These are phyloP conservation scores for Micromussa lordhowensis DNA, from an alignment of 92 coral and sea anemone species.

Conservation along the genomic window DNA sequence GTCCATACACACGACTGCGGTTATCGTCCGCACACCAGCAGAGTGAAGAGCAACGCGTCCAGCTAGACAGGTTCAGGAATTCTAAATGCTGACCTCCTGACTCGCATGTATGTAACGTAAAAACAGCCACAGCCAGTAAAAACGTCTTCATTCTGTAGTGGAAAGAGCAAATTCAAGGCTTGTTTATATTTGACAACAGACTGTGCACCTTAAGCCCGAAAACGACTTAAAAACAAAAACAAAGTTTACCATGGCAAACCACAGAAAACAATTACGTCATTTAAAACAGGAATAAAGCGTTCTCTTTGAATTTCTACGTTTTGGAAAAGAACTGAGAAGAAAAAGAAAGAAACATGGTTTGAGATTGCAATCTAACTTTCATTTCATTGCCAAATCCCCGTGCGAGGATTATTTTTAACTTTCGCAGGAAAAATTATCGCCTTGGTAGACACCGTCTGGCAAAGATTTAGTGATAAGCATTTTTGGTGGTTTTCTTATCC, in stretches of 20 bases:
- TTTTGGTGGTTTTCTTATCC: neutral
- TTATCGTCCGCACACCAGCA: slow-evolving; percentile 41
- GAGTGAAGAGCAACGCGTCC: slow-evolving; percentile 29
- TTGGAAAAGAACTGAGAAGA: neutral
- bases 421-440: neutral
- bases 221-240: neutral
- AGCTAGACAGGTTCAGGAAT: slow-evolving; percentile 13
- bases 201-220: neutral
- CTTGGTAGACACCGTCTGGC: neutral
- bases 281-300: neutral
- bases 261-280: neutral
- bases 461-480: neutral
- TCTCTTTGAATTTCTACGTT: neutral
- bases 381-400: neutral
- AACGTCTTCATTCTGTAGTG: slow-evolving; percentile 13
- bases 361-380: neutral
- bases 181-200: neutral
- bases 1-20: neutral
- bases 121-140: neutral
- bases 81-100: neutral
- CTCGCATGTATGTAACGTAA: neutral
- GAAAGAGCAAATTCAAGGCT: neutral
- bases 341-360: neutral
- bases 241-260: neutral
- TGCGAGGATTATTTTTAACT: neutral